Base-by-base conservation (phyloP, 2,888 invertebrate species). In the Amiota mariae region DNA sequence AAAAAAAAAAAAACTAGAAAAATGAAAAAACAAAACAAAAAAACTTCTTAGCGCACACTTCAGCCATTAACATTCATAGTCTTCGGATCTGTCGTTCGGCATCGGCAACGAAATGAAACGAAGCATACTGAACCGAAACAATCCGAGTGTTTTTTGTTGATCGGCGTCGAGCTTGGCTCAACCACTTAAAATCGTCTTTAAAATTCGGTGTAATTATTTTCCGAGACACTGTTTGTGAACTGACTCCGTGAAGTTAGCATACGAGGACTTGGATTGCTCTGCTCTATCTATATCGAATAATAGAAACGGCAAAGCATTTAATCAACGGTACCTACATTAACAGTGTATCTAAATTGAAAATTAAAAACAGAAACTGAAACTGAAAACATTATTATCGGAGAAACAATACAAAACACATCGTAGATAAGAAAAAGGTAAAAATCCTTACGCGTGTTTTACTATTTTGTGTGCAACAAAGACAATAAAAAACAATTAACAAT, bases 201-300 rank as follows among this genome's bases (percentile, higher is more conserved):
- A 88, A 87, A 86, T 87, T 86, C 85, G 86, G 82, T 84, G 87
- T 82, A 82, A 79, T 77, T 81, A 79, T 81, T 82, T 84, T 80
- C 79, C 81, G 83, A 80, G 81, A 81, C 88, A 87, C 86, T 88
- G 87, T 88, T 82, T 81, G 84, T 81, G 78, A 80, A 82, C 80
- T 78, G 85, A 82, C 82, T 84, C 82, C 85, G 83, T 80, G 77
- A 80, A 79, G 84, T 81, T 76, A 80, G 79, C 80, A 72, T 64
- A 71, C 64, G 64, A 76, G 77, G 67, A 68, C 67, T 67, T 67
- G 18, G 24, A 15, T 36, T 12, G 24, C 63, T 63, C 24, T 48
- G 54, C 54, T 59, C 59, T 20, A 8, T 15, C 59, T 15, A 15
- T 59, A 10, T 20, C 20, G 36, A 36, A 36, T 6, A 36, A 36